Evolutionary conservation across 2,888 invertebrate genomes (phyloP).

Genomic region (Drosophila prolongata): DNA sequence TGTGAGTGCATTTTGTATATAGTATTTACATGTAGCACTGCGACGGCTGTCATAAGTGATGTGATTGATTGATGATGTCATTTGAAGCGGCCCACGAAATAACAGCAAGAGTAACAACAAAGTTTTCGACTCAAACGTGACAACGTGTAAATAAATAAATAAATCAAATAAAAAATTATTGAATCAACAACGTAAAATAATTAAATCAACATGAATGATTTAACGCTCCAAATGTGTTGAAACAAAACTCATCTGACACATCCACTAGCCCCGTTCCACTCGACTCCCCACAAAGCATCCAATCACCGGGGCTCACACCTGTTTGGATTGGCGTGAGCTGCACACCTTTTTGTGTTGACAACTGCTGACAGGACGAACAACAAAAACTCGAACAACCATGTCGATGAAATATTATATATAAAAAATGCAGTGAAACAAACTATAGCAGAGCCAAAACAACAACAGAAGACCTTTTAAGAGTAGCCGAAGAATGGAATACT

Average conservation of each 20-base stretch:
- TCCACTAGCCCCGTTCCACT: conserved; percentile 1
- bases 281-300: conserved; percentile 20
- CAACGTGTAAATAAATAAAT: conserved; percentile 70
- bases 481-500: background rate
- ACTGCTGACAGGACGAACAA: conserved; percentile 62
- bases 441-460: conserved; percentile 4
- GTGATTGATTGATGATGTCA: conserved; percentile 73
- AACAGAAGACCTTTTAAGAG: background rate
- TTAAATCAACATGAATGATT: conserved; percentile 80
- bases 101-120: conserved; percentile 40
- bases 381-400: conserved; percentile 31
- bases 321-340: conserved; percentile 19
- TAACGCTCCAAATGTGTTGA: conserved; percentile 72
- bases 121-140: conserved; percentile 42
- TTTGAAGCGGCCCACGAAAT: conserved; percentile 59
- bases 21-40: conserved; percentile 9
- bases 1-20: conserved; percentile 7
- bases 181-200: conserved; percentile 75
- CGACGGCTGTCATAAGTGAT: conserved; percentile 50
- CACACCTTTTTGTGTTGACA: conserved; percentile 69
- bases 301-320: conserved; percentile 28
- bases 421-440: conserved; percentile 40
- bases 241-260: conserved; percentile 58
- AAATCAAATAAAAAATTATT: conserved; percentile 71
- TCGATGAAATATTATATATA: conserved; percentile 26